Evolutionary conservation across 92 coral and sea anemone species (phyloP).

Genomic region (Palythoa grandis): DNA sequence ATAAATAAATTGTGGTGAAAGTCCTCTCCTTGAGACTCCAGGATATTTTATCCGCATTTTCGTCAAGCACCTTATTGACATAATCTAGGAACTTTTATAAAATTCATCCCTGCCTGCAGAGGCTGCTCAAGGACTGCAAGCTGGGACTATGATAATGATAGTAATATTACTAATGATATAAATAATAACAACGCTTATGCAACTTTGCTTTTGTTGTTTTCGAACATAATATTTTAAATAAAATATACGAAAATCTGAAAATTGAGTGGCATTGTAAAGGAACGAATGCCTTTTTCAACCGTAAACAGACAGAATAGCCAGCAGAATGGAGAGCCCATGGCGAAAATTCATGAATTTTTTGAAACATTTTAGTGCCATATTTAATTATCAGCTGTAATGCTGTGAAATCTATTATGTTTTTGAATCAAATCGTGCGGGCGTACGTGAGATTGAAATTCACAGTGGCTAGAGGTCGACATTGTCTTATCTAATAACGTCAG

Average conservation of each 20-base stretch:
- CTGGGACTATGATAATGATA: too few species aligned
- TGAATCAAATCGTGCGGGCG: neutral
- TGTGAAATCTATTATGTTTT: neutral
- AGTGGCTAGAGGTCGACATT: neutral
- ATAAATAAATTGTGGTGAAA: neutral
- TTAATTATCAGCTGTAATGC: neutral
- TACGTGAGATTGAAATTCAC: conserved; percentile 2
- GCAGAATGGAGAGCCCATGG: neutral
- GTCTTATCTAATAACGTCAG: conserved; percentile 25
- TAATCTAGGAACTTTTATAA: neutral
- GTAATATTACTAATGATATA: too few species aligned
- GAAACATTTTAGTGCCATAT: neutral
- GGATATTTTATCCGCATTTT: neutral
- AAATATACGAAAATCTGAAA: neutral
- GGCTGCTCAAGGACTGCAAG: neutral
- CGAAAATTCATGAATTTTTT: neutral
- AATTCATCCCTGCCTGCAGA: neutral
- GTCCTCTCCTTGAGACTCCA: neutral
- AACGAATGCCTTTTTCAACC: neutral
- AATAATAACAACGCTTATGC: neutral
- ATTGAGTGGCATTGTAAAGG: neutral
- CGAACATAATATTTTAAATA: neutral
- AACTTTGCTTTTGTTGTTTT: neutral
- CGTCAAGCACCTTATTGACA: neutral
- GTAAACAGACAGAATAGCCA: neutral